Percentiles rank a stretch among this genome's conserved stretches.
These are phyloP conservation scores for Charanyca ferruginea DNA, from an alignment of 2,888 invertebrate genomes.

Conservation along the genomic window DNA sequence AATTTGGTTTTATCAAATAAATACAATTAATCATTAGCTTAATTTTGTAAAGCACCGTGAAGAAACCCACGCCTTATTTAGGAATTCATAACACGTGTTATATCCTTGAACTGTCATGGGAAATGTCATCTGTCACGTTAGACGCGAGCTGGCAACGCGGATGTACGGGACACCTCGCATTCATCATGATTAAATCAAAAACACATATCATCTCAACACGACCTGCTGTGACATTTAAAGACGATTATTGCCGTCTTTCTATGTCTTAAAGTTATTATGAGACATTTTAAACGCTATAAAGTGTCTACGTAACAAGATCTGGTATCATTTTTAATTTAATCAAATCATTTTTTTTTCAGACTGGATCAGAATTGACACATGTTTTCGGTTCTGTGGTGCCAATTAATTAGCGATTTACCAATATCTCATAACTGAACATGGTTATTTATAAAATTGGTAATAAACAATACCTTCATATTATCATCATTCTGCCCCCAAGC, in stretches of 20 bases:
- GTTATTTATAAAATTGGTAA: neutral
- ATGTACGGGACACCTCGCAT: conserved; percentile 30
- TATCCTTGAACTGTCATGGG: conserved; percentile 58
- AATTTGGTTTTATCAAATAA: conserved; percentile 22
- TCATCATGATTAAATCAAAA: conserved; percentile 24
- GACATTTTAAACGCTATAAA: neutral
- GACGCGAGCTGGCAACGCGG: conserved; percentile 42
- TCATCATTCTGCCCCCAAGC: neutral
- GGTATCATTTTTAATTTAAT: no score
- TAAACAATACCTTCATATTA: neutral
- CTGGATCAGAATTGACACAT: no score
- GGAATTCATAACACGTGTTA: conserved; percentile 47
- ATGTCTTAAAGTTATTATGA: neutral
- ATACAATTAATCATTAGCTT: conserved; percentile 19
- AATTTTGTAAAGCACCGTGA: conserved; percentile 36
- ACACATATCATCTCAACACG: conserved; percentile 12
- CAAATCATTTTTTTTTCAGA: no score
- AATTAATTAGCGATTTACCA: neutral
- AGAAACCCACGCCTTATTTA: conserved; percentile 45
- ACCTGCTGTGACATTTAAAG: conserved; percentile 1
- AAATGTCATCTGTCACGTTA: conserved; percentile 38
- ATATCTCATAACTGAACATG: conserved; percentile 1
- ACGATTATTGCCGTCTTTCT: conserved; percentile 9
- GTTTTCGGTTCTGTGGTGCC: no score
- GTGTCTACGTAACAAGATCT: neutral